Evolutionary conservation across 2,113 vertebrate species (phyloP), one percentile per base, ranked within the genome.

Genomic region (Chamaea fasciata): DNA sequence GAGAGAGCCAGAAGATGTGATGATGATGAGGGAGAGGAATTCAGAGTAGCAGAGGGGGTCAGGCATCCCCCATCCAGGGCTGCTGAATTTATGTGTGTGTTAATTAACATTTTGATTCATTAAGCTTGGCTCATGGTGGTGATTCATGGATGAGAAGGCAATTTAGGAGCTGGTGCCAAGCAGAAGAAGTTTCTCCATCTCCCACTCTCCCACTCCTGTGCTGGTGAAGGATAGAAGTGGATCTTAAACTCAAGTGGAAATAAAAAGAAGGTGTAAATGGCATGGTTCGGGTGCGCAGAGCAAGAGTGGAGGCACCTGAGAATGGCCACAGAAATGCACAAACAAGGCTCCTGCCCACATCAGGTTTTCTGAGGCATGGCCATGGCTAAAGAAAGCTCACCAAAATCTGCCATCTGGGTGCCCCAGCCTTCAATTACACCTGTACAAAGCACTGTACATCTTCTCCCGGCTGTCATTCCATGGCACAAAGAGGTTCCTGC

Each of bases 71-170:
- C 73, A 81, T 56, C 44, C 70, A 82, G 41, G 59, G 83, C 44
- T 84, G 56, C 69, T 78, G 83, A 69, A 93, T 75, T 80, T 75
- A 83, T 73, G 64, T 21, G 22, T 33, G 62, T 53, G 46, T 84
- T 87, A 94, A 96, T 95, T 94, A 94, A 95, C 62, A 79, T 57
- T 89, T 78, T 68, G 83, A 90, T 90, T 94, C 88, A 87, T 95
- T 94, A 82, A 87, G 65, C 65, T 21, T 68, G 73, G 88, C 41
- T 96, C 46, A 16, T 68, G 53, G 14, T 31, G 23, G 6, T 53
- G 44, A 16, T 91, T 87, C n/a, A 8, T 35, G 74, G 80, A 87
- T 39, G 77, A 62, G 57, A 92, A 69, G 50, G 42, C 7, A 4
- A 71, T 93, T 90, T 52, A 8, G 6, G 75, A 90, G 85, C 59